Percentiles rank a stretch among this genome's conserved stretches.
Conservation (phyloP, 2,888 invertebrate species). For the Thalpophila matura region DNA sequence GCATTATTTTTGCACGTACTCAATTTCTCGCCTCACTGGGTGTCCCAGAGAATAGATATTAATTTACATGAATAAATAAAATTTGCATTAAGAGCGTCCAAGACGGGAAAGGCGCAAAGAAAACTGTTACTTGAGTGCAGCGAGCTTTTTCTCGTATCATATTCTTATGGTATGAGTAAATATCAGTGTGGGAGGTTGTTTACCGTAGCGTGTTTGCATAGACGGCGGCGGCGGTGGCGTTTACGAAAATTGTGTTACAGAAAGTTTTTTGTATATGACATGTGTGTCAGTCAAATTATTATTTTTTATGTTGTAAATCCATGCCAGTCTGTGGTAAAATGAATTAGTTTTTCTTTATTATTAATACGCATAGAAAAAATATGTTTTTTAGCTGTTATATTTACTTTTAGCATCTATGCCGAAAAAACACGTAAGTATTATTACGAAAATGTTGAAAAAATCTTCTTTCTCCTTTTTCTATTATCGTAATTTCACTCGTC, state of each 20-base stretch:
- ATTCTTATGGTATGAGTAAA: constrained; percentile 62
- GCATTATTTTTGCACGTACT: constrained; percentile 90
- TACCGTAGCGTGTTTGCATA: constrained; percentile 53
- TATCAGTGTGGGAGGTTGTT: constrained; percentile 52
- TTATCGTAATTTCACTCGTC: neutral
- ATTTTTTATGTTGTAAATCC: neutral
- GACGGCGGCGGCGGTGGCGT: constrained; percentile 46
- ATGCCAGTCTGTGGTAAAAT: neutral
- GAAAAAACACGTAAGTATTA: no score
- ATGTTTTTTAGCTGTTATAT: no score
- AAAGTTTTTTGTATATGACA: constrained; percentile 21
- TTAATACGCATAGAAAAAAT: no score
- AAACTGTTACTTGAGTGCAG: constrained; percentile 79
- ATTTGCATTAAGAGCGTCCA: constrained; percentile 89
- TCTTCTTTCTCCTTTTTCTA: neutral
- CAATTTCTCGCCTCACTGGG: constrained; percentile 89
- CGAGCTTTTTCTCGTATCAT: constrained; percentile 62
- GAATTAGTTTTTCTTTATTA: no score
- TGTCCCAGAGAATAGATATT: constrained; percentile 89
- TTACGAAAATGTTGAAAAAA: neutral
- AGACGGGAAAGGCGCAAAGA: constrained; percentile 73
- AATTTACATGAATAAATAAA: constrained; percentile 91
- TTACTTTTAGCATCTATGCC: no score
- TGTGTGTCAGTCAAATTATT: constrained; percentile 21
- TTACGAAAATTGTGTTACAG: constrained; percentile 28